phyloP scores from a whole-genome alignment of 2,888 invertebrate species.

The Dolichomitus sp. region DNA sequence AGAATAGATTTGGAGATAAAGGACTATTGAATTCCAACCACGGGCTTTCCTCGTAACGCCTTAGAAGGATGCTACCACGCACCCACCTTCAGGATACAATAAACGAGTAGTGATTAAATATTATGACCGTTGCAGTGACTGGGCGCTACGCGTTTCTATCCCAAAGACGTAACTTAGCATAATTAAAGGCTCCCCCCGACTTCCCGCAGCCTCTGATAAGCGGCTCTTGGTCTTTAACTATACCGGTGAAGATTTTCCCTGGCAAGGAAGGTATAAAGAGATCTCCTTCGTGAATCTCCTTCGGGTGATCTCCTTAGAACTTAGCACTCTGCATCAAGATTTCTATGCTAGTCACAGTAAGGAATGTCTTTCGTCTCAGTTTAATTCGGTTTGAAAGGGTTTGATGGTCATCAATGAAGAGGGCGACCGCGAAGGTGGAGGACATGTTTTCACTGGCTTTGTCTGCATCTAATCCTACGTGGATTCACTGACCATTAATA shows the following conservation, averaged over 20 bases:
- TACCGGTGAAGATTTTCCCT: conserved; percentile 32
- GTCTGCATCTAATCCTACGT: neutral
- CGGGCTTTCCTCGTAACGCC: conserved; percentile 67
- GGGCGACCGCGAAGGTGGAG: conserved; percentile 8
- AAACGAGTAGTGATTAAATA: conserved; percentile 85
- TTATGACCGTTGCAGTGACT: conserved; percentile 84
- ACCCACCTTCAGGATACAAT: conserved; percentile 75
- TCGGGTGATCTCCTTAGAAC: conserved; percentile 49
- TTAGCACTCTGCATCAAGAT: conserved; percentile 44
- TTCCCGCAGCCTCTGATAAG: conserved; percentile 51
- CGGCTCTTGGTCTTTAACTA: conserved; percentile 51
- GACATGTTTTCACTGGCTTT: neutral
- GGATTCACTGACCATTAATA: neutral
- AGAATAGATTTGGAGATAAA: conserved; percentile 1
- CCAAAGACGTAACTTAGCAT: conserved; percentile 84
- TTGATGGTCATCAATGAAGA: conserved; percentile 19
- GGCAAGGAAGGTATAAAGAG: conserved; percentile 40
- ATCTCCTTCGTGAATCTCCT: conserved; percentile 44
- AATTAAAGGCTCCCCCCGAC: conserved; percentile 81
- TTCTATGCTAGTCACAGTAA: conserved; percentile 10
- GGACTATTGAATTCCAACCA: conserved; percentile 78
- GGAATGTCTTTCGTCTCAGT: neutral
- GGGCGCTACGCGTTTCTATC: conserved; percentile 73
- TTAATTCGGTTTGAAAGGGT: conserved; percentile 33
- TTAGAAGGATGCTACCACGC: conserved; percentile 67